A percentile compares a stretch with the other conserved stretches of the same genome.
phyloP scores from a whole-genome alignment of 2,888 invertebrate genomes.

The Chrysina gloriosa region DNA sequence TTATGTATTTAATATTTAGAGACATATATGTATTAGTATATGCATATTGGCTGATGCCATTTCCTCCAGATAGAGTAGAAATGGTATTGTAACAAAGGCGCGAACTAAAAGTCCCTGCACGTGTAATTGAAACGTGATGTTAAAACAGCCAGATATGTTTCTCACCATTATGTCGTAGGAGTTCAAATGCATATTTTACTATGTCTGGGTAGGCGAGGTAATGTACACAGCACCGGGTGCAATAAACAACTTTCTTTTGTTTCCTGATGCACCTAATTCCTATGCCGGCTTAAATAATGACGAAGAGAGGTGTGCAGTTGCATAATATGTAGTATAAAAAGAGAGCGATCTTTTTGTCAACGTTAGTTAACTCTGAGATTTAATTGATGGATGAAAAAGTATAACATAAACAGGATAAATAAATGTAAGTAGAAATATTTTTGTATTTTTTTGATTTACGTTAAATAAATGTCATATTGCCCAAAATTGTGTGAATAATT shows the following conservation, averaged over 20 bases:
- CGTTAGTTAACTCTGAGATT: neutral
- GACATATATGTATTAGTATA: neutral
- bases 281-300: slow-evolving; percentile 10
- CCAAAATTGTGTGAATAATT: neutral
- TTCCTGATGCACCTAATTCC: slow-evolving; percentile 20
- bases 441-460: neutral
- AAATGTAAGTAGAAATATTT: neutral
- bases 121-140: slow-evolving; percentile 2
- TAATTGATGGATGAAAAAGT: too few species aligned
- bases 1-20: too few species aligned
- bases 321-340: neutral
- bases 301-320: neutral
- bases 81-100: slow-evolving; percentile 5
- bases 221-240: neutral
- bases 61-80: neutral
- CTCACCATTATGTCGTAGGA: neutral
- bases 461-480: neutral
- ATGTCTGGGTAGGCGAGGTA: slow-evolving; percentile 1
- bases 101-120: neutral
- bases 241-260: slow-evolving; percentile 18
- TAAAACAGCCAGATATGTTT: slow-evolving; percentile 10
- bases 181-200: slow-evolving; percentile 17
- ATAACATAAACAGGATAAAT: too few species aligned
- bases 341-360: neutral
- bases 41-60: neutral